phyloP scores from a whole-genome alignment of 2,888 invertebrate species.

The Hemaris fuciformis region DNA sequence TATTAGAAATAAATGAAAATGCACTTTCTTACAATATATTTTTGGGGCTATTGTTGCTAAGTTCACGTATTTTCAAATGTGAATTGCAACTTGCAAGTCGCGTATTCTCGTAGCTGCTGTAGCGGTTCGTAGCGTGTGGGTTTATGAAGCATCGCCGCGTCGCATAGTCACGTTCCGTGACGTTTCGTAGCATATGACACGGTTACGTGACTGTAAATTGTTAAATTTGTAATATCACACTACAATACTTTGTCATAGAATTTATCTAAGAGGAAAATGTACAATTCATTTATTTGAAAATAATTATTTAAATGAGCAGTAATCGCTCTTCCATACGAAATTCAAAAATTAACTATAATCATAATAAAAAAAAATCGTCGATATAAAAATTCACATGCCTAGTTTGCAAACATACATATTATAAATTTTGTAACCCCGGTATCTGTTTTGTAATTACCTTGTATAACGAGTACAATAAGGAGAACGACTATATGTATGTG shows the following conservation, averaged over 20 bases:
- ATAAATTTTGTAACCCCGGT: too few relatives aligned
- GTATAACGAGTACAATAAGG: too few relatives aligned
- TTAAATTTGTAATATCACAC: neutral
- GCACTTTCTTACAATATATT: neutral
- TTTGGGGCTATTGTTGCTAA: neutral
- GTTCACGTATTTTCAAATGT: neutral
- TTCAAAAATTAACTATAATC: too few relatives aligned
- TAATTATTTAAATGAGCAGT: too few relatives aligned
- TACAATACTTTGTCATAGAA: neutral
- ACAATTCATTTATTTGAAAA: too few relatives aligned
- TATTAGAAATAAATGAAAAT: neutral
- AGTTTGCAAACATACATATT: too few relatives aligned
- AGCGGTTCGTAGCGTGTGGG: constrained; percentile 4
- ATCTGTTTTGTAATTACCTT: too few relatives aligned
- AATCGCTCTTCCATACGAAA: too few relatives aligned
- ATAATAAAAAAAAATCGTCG: too few relatives aligned
- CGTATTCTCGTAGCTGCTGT: neutral
- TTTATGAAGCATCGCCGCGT: neutral
- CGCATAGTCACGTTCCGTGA: constrained; percentile 1
- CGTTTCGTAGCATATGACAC: neutral
- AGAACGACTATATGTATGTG: too few relatives aligned
- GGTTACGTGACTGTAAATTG: neutral
- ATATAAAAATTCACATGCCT: too few relatives aligned
- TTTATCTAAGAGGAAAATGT: neutral
- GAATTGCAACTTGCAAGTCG: neutral